Evolutionary conservation across 2,888 invertebrate genomes (phyloP).

Genomic region (Agrochola litura): DNA sequence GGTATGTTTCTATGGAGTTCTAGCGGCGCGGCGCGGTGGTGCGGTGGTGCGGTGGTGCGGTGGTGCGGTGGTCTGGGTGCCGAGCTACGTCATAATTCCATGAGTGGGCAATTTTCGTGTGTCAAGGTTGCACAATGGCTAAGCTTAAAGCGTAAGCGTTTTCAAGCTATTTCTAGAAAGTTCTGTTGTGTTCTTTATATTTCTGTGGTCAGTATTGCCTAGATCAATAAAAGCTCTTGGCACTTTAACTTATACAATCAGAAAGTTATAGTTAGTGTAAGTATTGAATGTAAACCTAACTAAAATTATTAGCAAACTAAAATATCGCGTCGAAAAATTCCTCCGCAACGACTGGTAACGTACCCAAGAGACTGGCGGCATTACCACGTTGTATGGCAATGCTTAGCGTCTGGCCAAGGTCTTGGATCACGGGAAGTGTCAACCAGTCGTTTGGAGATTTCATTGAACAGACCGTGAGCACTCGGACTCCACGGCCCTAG

Average conservation of each 20-base stretch:
- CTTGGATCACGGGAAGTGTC: too few species aligned
- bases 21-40: neutral
- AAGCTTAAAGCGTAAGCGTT: conserved; percentile 49
- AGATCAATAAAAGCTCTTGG: neutral
- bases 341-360: too few species aligned
- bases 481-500: too few species aligned
- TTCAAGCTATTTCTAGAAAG: conserved; percentile 12
- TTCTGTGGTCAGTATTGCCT: neutral
- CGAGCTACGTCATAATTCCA: conserved; percentile 61
- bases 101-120: conserved; percentile 64
- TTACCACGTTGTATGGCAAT: too few species aligned
- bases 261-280: neutral
- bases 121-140: conserved; percentile 62
- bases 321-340: too few species aligned
- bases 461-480: too few species aligned
- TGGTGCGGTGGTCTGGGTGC: conserved; percentile 12
- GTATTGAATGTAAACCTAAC: too few species aligned
- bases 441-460: too few species aligned
- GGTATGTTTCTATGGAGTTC: conserved; percentile 26
- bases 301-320: too few species aligned
- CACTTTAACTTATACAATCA: neutral
- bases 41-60: neutral
- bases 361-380: too few species aligned
- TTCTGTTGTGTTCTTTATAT: conserved; percentile 7
- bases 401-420: too few species aligned